Conservation (phyloP, 2,113 vertebrate species). For the Aleadryas rufinucha region DNA sequence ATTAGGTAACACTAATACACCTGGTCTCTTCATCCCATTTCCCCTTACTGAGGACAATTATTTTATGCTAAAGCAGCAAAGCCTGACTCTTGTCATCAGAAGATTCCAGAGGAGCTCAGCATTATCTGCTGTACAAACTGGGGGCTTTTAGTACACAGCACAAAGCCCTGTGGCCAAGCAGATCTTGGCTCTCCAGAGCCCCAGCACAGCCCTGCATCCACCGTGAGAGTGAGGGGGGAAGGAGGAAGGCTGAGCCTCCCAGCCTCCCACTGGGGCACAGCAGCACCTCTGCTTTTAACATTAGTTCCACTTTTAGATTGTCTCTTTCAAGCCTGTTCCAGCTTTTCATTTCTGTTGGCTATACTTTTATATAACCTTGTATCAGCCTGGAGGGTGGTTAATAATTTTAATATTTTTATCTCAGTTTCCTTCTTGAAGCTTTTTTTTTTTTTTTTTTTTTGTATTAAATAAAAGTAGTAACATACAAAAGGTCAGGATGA, state of each 20-base stretch:
- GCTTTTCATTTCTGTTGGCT: background rate
- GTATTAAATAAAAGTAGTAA: background rate
- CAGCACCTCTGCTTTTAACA: background rate
- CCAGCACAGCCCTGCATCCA: background rate
- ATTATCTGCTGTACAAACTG: background rate
- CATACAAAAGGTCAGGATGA: background rate
- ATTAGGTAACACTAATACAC: background rate
- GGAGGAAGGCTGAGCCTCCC: background rate
- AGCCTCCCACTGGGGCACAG: rapidly evolving
- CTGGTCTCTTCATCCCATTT: background rate
- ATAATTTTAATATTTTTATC: background rate
- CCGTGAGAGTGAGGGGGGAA: rapidly evolving
- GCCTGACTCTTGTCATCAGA: background rate
- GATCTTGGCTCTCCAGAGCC: rapidly evolving
- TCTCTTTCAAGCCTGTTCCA: background rate
- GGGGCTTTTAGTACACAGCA: background rate
- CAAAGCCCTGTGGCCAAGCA: background rate
- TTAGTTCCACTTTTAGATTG: background rate
- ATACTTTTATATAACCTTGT: background rate
- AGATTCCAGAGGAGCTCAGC: background rate
- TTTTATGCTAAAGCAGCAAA: background rate
- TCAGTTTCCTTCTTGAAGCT: background rate
- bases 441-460: background rate
- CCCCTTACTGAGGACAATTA: background rate
- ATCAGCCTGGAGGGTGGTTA: background rate